A percentile compares a stretch with the other conserved stretches of the same genome.
These are phyloP conservation scores for Dusona sp. DNA, from an alignment of 2,888 invertebrate genomes.

Conservation along the genomic window DNA sequence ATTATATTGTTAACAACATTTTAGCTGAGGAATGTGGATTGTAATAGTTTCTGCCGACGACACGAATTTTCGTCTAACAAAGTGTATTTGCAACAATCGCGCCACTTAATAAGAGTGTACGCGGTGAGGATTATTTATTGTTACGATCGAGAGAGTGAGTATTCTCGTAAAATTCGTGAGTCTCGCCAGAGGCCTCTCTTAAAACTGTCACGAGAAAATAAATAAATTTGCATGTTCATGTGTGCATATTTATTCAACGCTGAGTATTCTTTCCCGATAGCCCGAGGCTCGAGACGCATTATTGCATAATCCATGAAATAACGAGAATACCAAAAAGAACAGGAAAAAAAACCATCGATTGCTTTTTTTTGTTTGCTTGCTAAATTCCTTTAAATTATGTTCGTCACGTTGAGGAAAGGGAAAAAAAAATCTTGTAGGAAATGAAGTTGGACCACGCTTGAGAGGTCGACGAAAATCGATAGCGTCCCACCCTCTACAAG, in stretches of 20 bases:
- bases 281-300: background rate
- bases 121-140: slow-evolving; percentile 6
- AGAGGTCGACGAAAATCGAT: slow-evolving; percentile 46
- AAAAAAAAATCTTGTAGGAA: background rate
- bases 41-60: background rate
- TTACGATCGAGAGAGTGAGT: background rate
- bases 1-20: background rate
- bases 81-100: background rate
- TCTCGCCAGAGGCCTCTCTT: slow-evolving; percentile 22
- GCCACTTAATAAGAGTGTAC: background rate
- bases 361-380: background rate
- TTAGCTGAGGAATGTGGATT: background rate
- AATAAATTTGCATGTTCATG: background rate
- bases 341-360: background rate
- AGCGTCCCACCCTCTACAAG: slow-evolving; percentile 36
- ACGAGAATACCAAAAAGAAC: background rate
- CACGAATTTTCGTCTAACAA: background rate
- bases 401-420: background rate
- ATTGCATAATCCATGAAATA: slow-evolving; percentile 18
- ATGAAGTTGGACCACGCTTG: slow-evolving; percentile 8
- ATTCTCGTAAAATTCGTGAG: slow-evolving; percentile 10
- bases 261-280: background rate
- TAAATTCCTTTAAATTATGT: background rate
- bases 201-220: slow-evolving; percentile 29
- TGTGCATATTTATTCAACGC: background rate